Evolutionary conservation across 2,888 invertebrate species (phyloP).

Genomic region (Ormyrus nitidulus): DNA sequence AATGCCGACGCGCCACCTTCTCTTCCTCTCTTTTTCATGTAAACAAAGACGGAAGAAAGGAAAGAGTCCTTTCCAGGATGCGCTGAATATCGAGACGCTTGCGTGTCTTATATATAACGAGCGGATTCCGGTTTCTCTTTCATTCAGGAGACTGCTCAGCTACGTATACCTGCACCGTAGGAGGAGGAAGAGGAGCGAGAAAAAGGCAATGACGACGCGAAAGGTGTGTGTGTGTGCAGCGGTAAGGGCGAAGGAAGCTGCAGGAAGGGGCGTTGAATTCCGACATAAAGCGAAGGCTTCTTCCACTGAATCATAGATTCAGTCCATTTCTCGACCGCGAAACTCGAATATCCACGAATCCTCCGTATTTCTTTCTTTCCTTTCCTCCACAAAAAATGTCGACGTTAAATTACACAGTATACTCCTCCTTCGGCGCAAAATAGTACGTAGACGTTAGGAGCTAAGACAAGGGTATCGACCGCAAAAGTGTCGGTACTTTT

Average conservation of each 20-base stretch:
- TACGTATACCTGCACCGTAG: constrained; percentile 15
- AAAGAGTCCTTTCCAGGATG: constrained; percentile 6
- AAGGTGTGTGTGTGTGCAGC: constrained; percentile 4
- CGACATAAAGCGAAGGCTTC: constrained; percentile 44
- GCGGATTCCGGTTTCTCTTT: constrained; percentile 55
- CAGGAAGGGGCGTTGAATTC: constrained; percentile 51
- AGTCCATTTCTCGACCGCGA: constrained; percentile 48
- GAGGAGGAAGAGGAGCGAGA: background rate
- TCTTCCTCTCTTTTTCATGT: constrained; percentile 29
- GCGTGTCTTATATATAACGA: constrained; percentile 22
- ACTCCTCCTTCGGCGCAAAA: background rate
- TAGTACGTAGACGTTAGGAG: background rate
- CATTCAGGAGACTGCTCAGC: constrained; percentile 4
- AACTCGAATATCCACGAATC: constrained; percentile 42
- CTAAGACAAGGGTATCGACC: constrained; percentile 21
- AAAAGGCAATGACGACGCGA: constrained; percentile 20
- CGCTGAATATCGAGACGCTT: constrained; percentile 40
- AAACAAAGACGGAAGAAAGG: constrained; percentile 29
- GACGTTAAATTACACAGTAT: constrained; percentile 33
- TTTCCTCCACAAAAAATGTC: constrained; percentile 23
- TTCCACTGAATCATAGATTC: constrained; percentile 53
- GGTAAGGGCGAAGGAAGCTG: constrained; percentile 22
- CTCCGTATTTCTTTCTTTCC: constrained; percentile 10
- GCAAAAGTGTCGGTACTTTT: background rate
- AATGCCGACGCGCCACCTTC: background rate